Evolutionary conservation across 2,113 vertebrate species (phyloP).

Genomic region (Hippocampus mohnikei): DNA sequence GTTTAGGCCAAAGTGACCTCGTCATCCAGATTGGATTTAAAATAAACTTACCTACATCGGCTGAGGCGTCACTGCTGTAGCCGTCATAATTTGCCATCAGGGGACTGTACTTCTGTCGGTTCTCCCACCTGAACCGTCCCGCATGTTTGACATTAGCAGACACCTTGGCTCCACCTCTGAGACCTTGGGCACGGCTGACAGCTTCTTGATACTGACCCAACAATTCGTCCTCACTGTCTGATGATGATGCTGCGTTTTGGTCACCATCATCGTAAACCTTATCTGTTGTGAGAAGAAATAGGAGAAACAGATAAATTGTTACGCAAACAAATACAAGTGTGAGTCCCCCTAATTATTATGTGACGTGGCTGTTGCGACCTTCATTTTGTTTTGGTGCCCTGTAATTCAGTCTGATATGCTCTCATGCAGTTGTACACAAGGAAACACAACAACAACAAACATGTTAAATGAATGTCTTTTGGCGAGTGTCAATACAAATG

Average conservation of each 20-base stretch:
- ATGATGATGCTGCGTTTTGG: slow-evolving; percentile 87
- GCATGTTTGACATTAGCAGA: slow-evolving; percentile 63
- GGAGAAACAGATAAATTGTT: not conserved
- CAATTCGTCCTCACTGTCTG: slow-evolving; percentile 95
- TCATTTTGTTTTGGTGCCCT: not conserved
- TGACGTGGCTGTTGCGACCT: not conserved
- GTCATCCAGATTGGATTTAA: not conserved
- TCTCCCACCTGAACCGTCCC: slow-evolving; percentile 87
- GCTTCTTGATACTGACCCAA: slow-evolving; percentile 95
- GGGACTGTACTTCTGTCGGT: slow-evolving; percentile 88
- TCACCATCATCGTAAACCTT: slow-evolving; percentile 81
- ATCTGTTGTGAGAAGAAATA: slow-evolving; percentile 62
- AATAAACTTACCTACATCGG: slow-evolving; percentile 83
- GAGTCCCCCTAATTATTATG: not conserved
- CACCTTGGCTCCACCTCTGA: slow-evolving; percentile 62
- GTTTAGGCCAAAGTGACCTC: not conserved
- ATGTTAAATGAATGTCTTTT: too few species aligned
- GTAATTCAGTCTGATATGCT: too few species aligned
- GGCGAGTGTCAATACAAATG: too few species aligned
- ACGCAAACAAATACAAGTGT: not conserved
- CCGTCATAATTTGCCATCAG: slow-evolving; percentile 87
- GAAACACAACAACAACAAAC: too few species aligned
- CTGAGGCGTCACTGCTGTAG: slow-evolving; percentile 93
- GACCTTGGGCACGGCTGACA: slow-evolving; percentile 81
- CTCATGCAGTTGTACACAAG: too few species aligned